Conservation (phyloP, 2,113 vertebrate species). For the Heptranchias perlo region DNA sequence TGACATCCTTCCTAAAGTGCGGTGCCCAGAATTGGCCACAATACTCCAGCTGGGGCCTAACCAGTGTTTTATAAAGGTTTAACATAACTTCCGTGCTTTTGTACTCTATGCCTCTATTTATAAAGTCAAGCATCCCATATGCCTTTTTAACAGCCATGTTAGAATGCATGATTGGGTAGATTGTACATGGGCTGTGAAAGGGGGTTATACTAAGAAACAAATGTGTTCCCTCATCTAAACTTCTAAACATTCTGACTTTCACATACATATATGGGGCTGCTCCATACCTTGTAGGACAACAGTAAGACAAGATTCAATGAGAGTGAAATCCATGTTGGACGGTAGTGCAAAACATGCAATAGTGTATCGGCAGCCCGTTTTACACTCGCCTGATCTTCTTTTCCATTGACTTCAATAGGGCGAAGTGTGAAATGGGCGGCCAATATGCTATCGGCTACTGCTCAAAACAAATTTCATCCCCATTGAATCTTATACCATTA, state of each 20-base stretch:
- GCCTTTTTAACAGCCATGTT: no score
- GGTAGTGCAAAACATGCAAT: no score
- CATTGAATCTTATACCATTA: background rate
- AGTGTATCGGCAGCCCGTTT: background rate
- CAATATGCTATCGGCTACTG: background rate
- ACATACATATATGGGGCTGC: background rate
- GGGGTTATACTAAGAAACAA: background rate
- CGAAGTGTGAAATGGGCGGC: background rate
- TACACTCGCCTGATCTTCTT: no score
- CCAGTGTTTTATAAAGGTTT: no score
- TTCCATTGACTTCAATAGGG: no score
- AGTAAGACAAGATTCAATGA: background rate
- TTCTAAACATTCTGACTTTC: background rate
- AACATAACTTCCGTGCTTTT: no score
- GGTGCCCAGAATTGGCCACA: no score
- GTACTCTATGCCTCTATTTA: no score
- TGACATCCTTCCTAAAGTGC: no score
- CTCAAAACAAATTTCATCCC: background rate
- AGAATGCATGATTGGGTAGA: background rate
- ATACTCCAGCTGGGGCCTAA: no score
- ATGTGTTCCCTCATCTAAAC: background rate
- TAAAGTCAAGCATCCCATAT: no score
- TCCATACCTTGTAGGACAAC: background rate
- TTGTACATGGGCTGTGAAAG: background rate
- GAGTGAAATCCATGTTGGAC: background rate